Conservation (phyloP, 2,113 vertebrate genomes). For the Genyomyrus donnyi region DNA sequence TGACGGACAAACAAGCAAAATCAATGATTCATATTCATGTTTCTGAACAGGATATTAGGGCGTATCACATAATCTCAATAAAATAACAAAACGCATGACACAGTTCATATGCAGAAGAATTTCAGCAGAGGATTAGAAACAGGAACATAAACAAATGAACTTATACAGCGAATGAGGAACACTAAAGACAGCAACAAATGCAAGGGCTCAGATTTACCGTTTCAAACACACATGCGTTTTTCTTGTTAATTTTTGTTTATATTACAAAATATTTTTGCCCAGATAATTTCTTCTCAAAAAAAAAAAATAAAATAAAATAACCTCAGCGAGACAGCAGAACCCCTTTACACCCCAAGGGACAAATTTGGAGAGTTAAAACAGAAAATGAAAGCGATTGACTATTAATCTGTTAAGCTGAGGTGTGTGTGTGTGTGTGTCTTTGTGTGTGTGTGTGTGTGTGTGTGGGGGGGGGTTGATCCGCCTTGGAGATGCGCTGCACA, state of each 20-base stretch:
- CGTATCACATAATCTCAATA: background rate
- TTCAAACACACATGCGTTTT: background rate
- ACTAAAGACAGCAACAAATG: background rate
- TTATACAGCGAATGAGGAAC: background rate
- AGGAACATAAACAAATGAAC: background rate
- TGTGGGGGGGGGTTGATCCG: too few relatives aligned
- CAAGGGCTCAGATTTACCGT: background rate
- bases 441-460: background rate
- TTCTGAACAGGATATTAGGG: background rate
- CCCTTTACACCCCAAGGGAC: background rate
- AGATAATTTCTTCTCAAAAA: background rate
- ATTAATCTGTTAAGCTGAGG: background rate
- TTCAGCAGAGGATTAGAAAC: background rate
- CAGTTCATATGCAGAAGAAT: background rate
- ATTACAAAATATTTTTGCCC: background rate
- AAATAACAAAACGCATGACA: background rate
- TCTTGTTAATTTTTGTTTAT: background rate
- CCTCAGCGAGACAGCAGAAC: background rate
- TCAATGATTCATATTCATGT: background rate
- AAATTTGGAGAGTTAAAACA: background rate
- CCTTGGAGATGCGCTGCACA: background rate
- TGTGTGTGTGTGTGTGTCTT: background rate
- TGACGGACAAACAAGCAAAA: conserved; percentile 44
- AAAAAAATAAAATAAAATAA: background rate
- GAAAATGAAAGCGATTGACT: background rate